Percentiles rank a stretch among this genome's conserved stretches.
These are phyloP conservation scores for Eupsilia transversa DNA, from an alignment of 2,888 invertebrate genomes.

Conservation along the genomic window DNA sequence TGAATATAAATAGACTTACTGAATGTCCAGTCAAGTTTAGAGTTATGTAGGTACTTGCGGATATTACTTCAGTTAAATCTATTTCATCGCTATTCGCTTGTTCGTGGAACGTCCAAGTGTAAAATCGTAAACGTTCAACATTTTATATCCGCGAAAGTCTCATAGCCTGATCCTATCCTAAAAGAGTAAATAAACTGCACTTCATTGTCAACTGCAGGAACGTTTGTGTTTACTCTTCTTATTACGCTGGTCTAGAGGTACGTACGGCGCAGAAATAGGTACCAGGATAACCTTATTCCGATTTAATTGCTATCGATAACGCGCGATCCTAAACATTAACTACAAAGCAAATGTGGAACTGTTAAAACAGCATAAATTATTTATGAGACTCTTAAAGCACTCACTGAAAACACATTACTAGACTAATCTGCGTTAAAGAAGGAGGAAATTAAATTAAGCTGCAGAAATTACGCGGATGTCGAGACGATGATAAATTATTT, in stretches of 20 bases:
- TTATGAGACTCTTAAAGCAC: slow-evolving; percentile 67
- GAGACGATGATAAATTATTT: slow-evolving; percentile 19
- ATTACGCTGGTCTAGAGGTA: not conserved
- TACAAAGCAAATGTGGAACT: slow-evolving; percentile 65
- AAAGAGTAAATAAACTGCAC: slow-evolving; percentile 1
- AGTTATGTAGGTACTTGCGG: slow-evolving; percentile 25
- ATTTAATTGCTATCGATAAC: slow-evolving; percentile 52
- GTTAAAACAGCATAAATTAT: slow-evolving; percentile 70
- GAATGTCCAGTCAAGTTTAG: slow-evolving; percentile 45
- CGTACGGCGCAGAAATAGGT: not conserved
- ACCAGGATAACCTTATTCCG: slow-evolving; percentile 38
- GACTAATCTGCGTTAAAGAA: slow-evolving; percentile 31
- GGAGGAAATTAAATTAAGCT: slow-evolving; percentile 27
- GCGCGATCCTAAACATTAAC: slow-evolving; percentile 52
- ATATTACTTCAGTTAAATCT: slow-evolving; percentile 32
- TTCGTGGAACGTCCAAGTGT: slow-evolving; percentile 17
- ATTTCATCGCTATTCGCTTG: slow-evolving; percentile 28
- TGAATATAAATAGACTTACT: slow-evolving; percentile 54
- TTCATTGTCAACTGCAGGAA: slow-evolving; percentile 21
- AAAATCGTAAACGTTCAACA: slow-evolving; percentile 23
- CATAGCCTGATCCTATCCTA: not conserved
- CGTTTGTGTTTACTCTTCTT: not conserved
- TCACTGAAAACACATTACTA: slow-evolving; percentile 65
- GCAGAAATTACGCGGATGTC: slow-evolving; percentile 5
- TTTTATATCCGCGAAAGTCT: slow-evolving; percentile 16